Evolutionary conservation across 2,888 invertebrate species (phyloP), one percentile per base, ranked within the genome.

Genomic region (Mesochorus sp.): DNA sequence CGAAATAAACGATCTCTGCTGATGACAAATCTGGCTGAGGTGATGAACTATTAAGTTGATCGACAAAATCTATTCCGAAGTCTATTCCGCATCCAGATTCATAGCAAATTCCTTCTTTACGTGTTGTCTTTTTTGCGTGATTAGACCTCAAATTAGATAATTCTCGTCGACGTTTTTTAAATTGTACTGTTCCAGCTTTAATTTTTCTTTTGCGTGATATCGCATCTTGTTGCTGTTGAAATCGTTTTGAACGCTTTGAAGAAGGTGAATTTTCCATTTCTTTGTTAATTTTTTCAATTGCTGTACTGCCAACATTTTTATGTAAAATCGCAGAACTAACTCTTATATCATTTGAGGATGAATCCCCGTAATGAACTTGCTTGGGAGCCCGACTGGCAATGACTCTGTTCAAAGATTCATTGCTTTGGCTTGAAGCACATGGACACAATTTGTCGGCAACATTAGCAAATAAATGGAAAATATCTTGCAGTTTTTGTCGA

Each of bases 401-500:
- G 10, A 49, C 21, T 39, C 55, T 64, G 53, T 82, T 80, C 1
- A 81, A 26, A 1, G 80, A 81, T 31, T 80, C 78, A 42, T 81
- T 80, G 5, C 31, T 62, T 67, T 81, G 79, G 12, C 61, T 76
- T 19, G 78, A 79, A n/a, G 28, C 82, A 75, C 80, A 81, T 1
- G 79, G 79, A 8, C 68, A 49, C 1, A 81, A 67, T 75, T 80
- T 79, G 1, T 79, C 76, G 34, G 79, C 74, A 26, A 42, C 59
- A 14, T 80, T 79, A 1, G 79, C 80, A 68, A 80, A 80, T 3
- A 61, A 67, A 2, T 37, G 3, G 34, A 81, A 81, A 17, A 81
- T 59, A 0, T 59, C 49, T 62, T 76, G 2, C 10, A 80, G 47
- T 47, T 47, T 47, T 2, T 47, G 4, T 62, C 21, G 44, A 21